Conservation (phyloP, 2,888 invertebrate species). For the Metalampra italica region DNA sequence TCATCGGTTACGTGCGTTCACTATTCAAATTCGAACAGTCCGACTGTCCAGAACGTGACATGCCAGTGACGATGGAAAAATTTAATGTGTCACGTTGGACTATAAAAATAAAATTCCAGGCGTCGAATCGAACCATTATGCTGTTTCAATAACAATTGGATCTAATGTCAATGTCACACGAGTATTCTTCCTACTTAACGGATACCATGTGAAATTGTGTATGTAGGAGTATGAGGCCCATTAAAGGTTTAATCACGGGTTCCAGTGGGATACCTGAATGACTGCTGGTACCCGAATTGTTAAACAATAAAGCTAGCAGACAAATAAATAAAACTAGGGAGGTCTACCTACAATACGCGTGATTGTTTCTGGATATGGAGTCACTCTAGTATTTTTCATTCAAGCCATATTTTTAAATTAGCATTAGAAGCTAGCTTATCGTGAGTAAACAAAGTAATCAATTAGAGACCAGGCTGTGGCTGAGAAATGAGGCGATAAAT, state of each 20-base stretch:
- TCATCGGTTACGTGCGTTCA: constrained; percentile 66
- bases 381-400: not conserved
- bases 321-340: too few species aligned
- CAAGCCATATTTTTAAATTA: not conserved
- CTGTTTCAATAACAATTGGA: not conserved
- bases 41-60: constrained; percentile 26
- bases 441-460: constrained; percentile 36
- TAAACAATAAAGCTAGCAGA: too few species aligned
- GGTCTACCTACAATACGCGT: too few species aligned
- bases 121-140: not conserved
- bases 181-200: too few species aligned
- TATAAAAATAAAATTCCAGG: not conserved
- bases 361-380: too few species aligned
- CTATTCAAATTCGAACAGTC: constrained; percentile 59
- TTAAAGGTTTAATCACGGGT: too few species aligned
- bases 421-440: not conserved
- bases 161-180: too few species aligned
- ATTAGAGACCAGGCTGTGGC: constrained; percentile 22
- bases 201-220: too few species aligned
- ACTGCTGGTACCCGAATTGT: too few species aligned
- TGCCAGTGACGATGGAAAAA: constrained; percentile 19
- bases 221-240: too few species aligned
- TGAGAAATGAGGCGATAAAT: constrained; percentile 34
- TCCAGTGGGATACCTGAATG: too few species aligned
- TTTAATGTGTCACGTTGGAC: constrained; percentile 15